Evolutionary conservation across 1,140 invertebrate species (phyloP), one percentile per base, ranked within the genome.

Genomic region (Brachionus rotundiformis): DNA sequence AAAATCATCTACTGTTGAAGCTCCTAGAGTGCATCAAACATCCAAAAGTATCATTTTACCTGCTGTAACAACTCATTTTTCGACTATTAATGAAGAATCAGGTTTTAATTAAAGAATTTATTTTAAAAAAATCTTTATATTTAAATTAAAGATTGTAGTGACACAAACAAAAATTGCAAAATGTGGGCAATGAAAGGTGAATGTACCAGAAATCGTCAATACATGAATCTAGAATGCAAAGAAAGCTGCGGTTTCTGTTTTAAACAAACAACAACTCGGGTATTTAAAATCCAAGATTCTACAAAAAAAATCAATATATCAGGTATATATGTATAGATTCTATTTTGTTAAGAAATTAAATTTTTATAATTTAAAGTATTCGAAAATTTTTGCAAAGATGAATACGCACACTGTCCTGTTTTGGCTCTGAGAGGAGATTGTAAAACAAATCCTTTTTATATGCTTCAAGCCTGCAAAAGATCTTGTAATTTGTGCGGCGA

Each of bases 361-460:
- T 11, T 68, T 33, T 36, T 6, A 36, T 68, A 36, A 19, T 16
- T 36, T 36, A 19, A 33, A 68, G 63, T 73, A 5, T 73, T 44
- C 36, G 68, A 73, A 23, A 73, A 73, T 63, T 63, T 44, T 1
- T 81, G 77, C 8, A 61, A 61, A 63, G 77, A 81, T 44, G 39
- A 81, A 19, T 44, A 16, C 25, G 25, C 31, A 13, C 39, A 68
- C 19, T 82, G 81, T 73, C 63, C 36, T 11, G 27, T 59, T 8
- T 71, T 63, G 13, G 61, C 81, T 47, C 27, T 47, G 47, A 47
- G 39, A 41, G 81, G 81, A 10, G 81, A 82, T 29, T 82, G 81
- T 49, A 68, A 68, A 47, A 29, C 23, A 5, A 82, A 82, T 19
- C 81, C 81, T 1, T 31, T 47, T 71, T 68, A 82, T 29, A 82